A percentile compares a stretch with the other conserved stretches of the same genome.
phyloP scores from a whole-genome alignment of 2,113 vertebrate genomes.

The Phaetusa simplex region DNA sequence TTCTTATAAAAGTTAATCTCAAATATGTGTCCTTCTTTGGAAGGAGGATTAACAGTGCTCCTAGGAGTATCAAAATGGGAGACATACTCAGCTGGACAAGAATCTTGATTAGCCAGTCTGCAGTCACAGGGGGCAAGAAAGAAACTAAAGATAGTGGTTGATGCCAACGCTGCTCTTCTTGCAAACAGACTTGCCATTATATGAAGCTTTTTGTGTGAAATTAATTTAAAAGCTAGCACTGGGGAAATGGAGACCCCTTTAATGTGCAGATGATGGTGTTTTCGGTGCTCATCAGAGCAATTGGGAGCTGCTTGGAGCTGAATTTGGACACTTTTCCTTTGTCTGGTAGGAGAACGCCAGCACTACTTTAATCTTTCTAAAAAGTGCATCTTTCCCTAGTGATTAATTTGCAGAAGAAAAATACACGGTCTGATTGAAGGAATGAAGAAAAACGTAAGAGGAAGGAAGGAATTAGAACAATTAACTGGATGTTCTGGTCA shows the following conservation, averaged over 20 bases:
- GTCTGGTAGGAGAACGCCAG: neutral
- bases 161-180: neutral
- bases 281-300: neutral
- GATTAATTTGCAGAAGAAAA: constrained; percentile 17
- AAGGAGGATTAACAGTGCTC: constrained; percentile 37
- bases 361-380: neutral
- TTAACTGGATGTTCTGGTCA: neutral
- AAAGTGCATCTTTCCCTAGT: neutral
- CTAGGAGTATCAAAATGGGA: neutral
- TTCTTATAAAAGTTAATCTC: constrained; percentile 19
- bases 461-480: neutral
- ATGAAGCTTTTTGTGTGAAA: neutral
- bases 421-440: neutral
- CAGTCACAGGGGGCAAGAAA: neutral
- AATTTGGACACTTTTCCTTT: neutral
- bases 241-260: neutral
- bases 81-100: neutral
- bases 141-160: constrained; percentile 22
- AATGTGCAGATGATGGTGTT: neutral
- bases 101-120: neutral
- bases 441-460: neutral
- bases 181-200: neutral
- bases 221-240: neutral
- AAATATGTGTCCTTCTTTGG: neutral
- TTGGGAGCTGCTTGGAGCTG: neutral